Percentiles rank a stretch among this genome's conserved stretches.
phyloP scores from a whole-genome alignment of 2,888 invertebrate genomes.

The Leucophora obtusa region DNA sequence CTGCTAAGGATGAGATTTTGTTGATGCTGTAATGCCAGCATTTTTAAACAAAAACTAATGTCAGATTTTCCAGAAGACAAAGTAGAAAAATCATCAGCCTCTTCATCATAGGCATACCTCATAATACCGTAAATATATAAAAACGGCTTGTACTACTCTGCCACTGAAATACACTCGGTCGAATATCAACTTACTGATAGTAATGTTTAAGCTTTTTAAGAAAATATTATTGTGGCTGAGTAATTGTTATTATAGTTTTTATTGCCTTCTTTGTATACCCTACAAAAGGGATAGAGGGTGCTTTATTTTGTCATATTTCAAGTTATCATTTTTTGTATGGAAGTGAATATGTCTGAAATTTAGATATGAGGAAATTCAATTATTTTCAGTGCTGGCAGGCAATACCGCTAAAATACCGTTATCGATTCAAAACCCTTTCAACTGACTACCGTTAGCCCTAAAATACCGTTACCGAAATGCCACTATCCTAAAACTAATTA shows the following conservation, averaged over 20 bases:
- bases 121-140: background rate
- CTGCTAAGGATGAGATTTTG: slow-evolving; percentile 34
- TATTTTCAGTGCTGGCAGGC: no score
- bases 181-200: slow-evolving; percentile 6
- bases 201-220: slow-evolving; percentile 3
- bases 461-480: no score
- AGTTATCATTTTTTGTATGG: no score
- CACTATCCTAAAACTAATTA: no score
- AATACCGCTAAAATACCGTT: no score
- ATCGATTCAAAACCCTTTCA: no score
- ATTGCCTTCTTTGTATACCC: background rate
- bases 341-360: no score
- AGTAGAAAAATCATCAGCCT: background rate
- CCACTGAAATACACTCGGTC: background rate
- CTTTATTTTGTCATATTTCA: no score
- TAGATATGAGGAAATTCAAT: no score
- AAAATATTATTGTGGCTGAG: background rate
- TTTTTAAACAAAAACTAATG: background rate
- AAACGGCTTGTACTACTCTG: background rate
- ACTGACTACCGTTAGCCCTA: no score
- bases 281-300: background rate
- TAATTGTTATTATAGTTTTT: slow-evolving; percentile 16
- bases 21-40: background rate
- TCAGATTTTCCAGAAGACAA: background rate
- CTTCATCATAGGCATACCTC: slow-evolving; percentile 7